Conservation (phyloP, 2,797 vertebrate species). For the Enoplosus armatus region DNA sequence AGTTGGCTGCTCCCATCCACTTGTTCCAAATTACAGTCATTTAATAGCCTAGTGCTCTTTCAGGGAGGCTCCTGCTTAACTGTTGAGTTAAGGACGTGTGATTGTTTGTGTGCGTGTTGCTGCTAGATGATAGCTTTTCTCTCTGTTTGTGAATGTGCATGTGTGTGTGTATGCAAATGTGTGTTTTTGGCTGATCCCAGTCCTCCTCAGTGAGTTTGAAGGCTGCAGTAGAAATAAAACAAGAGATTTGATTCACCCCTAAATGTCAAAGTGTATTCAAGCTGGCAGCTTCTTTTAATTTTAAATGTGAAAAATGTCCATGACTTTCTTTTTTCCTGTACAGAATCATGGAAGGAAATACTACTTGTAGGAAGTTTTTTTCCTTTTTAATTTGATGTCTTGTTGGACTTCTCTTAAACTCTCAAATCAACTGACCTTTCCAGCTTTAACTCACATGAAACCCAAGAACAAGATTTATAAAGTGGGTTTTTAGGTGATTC, state of each 20-base stretch:
- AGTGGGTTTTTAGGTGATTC: background rate
- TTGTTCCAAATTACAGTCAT: constrained; percentile 59
- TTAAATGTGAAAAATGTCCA: background rate
- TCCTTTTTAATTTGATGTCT: background rate
- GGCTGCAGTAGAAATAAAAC: constrained; percentile 1
- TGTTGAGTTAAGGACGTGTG: background rate
- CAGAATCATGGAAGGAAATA: constrained; percentile 1
- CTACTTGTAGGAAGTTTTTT: background rate
- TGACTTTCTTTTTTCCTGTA: background rate
- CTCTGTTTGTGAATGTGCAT: background rate
- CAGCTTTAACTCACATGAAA: background rate
- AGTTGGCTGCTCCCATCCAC: constrained; percentile 48
- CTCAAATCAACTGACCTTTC: background rate
- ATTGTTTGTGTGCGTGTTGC: constrained; percentile 10
- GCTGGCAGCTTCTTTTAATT: constrained; percentile 8
- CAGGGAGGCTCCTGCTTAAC: constrained; percentile 23
- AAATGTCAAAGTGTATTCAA: constrained; percentile 24
- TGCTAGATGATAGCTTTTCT: background rate
- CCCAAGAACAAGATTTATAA: background rate
- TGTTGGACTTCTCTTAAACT: background rate
- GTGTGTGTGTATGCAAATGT: background rate
- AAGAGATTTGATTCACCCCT: constrained; percentile 19
- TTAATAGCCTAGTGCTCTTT: constrained; percentile 45
- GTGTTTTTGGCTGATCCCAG: constrained; percentile 5
- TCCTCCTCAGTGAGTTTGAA: background rate